These are phyloP conservation scores for Dinocampus coccinellae DNA, from an alignment of 2,888 invertebrate genomes.

Conservation along the genomic window DNA sequence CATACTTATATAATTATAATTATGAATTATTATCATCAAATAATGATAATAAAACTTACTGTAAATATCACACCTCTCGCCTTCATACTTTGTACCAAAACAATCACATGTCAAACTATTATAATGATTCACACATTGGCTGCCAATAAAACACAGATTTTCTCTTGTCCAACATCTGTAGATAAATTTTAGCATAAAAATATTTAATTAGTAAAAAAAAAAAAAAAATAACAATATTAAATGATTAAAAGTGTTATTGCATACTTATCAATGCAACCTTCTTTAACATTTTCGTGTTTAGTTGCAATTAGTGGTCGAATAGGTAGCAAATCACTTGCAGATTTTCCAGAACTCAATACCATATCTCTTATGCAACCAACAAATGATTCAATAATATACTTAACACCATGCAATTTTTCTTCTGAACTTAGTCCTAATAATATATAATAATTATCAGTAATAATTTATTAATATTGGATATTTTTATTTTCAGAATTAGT, in stretches of 20 bases:
- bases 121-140: conserved; percentile 92
- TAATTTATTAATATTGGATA: conserved; percentile 3
- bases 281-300: conserved; percentile 90
- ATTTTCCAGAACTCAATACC: conserved; percentile 87
- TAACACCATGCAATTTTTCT: conserved; percentile 89
- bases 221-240: background rate
- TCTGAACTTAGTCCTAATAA: conserved; percentile 79
- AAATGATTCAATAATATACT: conserved; percentile 93
- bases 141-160: conserved; percentile 89
- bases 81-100: conserved; percentile 92
- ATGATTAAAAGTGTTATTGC: conserved; percentile 37
- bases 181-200: conserved; percentile 22
- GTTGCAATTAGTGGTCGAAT: conserved; percentile 88
- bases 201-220: conserved; percentile 3
- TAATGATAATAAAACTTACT: conserved; percentile 75
- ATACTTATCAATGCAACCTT: conserved; percentile 86
- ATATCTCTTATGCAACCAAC: conserved; percentile 93
- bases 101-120: conserved; percentile 92
- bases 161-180: conserved; percentile 81
- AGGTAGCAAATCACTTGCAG: conserved; percentile 84
- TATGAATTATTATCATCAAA: conserved; percentile 20
- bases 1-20: background rate
- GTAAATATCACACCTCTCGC: conserved; percentile 90
- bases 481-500: background rate
- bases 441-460: no score